Evolutionary conservation across 2,888 invertebrate species (phyloP), one percentile per base, ranked within the genome.

Genomic region (Malthinus seriepunctatus): DNA sequence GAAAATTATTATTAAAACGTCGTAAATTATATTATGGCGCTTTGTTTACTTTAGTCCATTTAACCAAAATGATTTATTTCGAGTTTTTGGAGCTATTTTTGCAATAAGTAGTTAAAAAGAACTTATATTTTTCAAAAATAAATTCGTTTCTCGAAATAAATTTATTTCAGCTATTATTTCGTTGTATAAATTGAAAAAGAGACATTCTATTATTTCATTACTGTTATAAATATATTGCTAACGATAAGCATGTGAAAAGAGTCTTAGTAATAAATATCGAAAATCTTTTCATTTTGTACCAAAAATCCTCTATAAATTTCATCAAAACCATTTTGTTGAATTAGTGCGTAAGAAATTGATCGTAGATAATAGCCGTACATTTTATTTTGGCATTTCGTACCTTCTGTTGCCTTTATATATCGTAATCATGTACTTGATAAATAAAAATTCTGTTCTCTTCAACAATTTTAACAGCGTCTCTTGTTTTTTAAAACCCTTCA

Each of bases 341-440:
- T 62, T 63, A 62, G 62, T 56, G 63, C 57, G 56, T 53, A 63
- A 56, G 57, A 60, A 65, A 65, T 65, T 63, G 65, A 63, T 63
- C 62, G 63, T 50, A 53, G 63, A 65, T 65, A 65, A 60, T 62
- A 51, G 65, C 52, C 48, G 60, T 63, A 65, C 62, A 63, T 65
- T 54, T 56, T 57, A 45, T 53, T 44, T 59, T 50, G 60, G 34
- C 39, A 42, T 15, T 62, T 48, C 14, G 49, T 48, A 52, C 56
- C 63, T 60, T 58, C 47, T 62, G 63, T 57, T 58, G 55, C 55
- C 55, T 51, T 56, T 61, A 42, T 51, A 57, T 52, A 56, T 55
- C 54, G 39, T 54, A 59, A 59, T 23, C 23, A 5, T 23, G 23
- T 23, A 23, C 23, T 23, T 23, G 23, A 23, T 23, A 23, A 23